phyloP scores from a whole-genome alignment of 2,113 vertebrate genomes.

The Okapia johnstoni region DNA sequence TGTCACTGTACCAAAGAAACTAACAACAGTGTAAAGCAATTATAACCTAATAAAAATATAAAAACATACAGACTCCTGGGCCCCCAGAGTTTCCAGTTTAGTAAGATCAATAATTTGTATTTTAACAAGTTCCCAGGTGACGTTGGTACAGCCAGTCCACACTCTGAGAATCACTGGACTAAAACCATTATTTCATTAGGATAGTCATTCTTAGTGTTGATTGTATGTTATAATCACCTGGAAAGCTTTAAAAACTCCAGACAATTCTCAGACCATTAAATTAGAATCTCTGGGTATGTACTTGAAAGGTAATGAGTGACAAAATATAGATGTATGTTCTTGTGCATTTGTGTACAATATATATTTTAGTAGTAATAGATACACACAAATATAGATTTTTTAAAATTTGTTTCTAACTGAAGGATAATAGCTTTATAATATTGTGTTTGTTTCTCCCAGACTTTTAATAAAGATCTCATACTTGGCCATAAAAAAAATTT shows the following conservation, averaged over 20 bases:
- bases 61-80: background rate
- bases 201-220: background rate
- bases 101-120: background rate
- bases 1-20: accelerated
- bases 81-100: background rate
- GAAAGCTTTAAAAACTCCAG: background rate
- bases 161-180: background rate
- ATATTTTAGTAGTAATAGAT: background rate
- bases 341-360: background rate
- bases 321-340: background rate
- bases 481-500: background rate
- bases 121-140: background rate
- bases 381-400: background rate
- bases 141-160: background rate
- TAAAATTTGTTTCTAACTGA: background rate
- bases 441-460: background rate
- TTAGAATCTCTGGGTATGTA: background rate
- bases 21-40: background rate
- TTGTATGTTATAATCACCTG: background rate
- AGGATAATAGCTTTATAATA: background rate
- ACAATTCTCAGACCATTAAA: background rate
- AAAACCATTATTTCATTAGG: background rate
- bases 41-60: background rate
- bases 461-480: background rate
- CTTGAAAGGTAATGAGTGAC: background rate